Conservation (phyloP, 2,113 vertebrate species). For the Delphinus delphis region DNA sequence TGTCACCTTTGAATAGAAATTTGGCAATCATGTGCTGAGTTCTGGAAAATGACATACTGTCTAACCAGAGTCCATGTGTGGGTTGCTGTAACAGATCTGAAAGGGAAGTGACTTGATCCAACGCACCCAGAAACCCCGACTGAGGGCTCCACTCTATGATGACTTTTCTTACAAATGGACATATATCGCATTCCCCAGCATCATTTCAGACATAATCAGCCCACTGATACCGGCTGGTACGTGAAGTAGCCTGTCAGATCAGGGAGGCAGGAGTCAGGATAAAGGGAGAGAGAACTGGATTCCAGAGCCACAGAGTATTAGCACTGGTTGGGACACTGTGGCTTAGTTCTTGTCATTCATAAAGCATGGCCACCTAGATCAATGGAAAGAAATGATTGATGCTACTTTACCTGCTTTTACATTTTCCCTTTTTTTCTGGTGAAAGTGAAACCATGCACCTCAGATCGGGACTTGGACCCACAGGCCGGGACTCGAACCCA, state of each 20-base stretch:
- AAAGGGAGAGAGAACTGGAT: background rate
- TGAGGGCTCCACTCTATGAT: background rate
- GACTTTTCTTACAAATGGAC: background rate
- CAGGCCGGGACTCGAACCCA: background rate
- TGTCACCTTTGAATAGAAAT: constrained; percentile 47
- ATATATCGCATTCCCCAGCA: background rate
- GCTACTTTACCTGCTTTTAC: background rate
- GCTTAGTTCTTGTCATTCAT: background rate
- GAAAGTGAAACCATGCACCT: background rate
- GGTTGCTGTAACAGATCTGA: background rate
- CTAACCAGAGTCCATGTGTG: constrained; percentile 38
- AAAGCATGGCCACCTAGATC: background rate
- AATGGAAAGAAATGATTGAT: background rate
- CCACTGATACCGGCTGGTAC: background rate
- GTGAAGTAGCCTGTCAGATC: background rate
- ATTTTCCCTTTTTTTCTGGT: background rate
- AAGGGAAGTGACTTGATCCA: constrained; percentile 10
- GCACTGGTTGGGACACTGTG: background rate
- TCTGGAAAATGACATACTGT: constrained; percentile 62
- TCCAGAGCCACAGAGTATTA: background rate
- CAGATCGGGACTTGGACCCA: background rate
- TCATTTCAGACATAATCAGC: background rate
- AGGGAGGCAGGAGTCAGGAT: background rate
- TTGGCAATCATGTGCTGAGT: constrained; percentile 44
- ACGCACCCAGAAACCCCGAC: background rate